Base-by-base conservation (phyloP, 2,888 invertebrate genomes). In the Scrobipalpa costella region DNA sequence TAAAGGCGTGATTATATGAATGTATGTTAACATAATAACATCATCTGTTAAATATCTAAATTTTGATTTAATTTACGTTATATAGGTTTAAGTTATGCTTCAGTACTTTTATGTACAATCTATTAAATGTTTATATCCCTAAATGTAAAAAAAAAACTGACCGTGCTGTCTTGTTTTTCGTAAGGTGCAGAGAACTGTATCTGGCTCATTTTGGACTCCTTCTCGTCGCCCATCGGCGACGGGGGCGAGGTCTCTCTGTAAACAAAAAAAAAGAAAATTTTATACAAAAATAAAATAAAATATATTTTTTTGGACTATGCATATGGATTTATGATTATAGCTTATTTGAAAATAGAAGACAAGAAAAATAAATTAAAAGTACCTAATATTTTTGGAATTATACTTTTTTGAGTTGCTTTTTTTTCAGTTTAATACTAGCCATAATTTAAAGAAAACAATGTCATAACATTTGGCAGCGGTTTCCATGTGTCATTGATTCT, bases 121-220 rank as follows among this genome's bases (percentile, higher is more conserved):
- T n/a, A n/a, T n/a, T n/a, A n/a, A n/a, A n/a, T n/a, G n/a, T n/a
- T n/a, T n/a, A n/a, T n/a, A n/a, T n/a, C n/a, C n/a, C n/a, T n/a
- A n/a, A n/a, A n/a, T n/a, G n/a, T n/a, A n/a, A n/a, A n/a, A n/a
- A n/a, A n/a, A n/a, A n/a, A n/a, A n/a, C 90, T 82, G 27, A 92
- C 92, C 79, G 91, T 84, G 74, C 79, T 88, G 62, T 90, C 89
- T 70, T 85, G 79, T 77, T 85, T 86, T 70, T 90, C 90, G 73
- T 84, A 80, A 6, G 90, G 87, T 67, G 80, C 74, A 57, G 91
- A 90, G 80, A 90, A 91, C 73, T 91, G 87, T 70, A 90, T 79
- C 71, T 90, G 90, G 74, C 85, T 86, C 81, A 92, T 86, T 75
- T 92, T 92, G 71, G 92, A 85, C 78, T 91, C 92, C 86, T 92